Percentiles rank a stretch among this genome's conserved stretches.
phyloP scores from a whole-genome alignment of 2,888 invertebrate genomes.

The Candidula unifasciata region DNA sequence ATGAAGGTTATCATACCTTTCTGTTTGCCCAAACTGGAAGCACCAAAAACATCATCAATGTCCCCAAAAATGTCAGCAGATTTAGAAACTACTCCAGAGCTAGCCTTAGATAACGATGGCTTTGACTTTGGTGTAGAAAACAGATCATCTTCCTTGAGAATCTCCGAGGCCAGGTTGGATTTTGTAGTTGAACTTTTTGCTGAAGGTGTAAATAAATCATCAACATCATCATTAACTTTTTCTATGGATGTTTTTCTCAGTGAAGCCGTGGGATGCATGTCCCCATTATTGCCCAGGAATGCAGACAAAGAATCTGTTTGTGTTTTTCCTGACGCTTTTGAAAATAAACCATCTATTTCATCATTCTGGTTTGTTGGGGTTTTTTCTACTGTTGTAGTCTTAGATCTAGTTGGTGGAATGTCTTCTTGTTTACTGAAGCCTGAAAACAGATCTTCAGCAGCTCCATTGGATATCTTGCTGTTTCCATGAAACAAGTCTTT shows the following conservation, averaged over 20 bases:
- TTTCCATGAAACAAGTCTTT: conserved; percentile 42
- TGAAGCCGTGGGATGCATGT: conserved; percentile 9
- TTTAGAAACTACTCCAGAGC: conserved; percentile 46
- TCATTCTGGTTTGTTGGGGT: conserved; percentile 15
- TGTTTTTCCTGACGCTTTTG: conserved; percentile 45
- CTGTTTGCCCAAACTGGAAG: conserved; percentile 28
- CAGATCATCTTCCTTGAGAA: conserved; percentile 49
- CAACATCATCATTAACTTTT: neutral
- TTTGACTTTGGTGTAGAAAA: conserved; percentile 51
- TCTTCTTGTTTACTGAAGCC: conserved; percentile 49
- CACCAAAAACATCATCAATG: conserved; percentile 63
- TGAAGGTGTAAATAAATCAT: conserved; percentile 49
- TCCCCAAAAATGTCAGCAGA: conserved; percentile 30
- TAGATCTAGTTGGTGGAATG: conserved; percentile 47
- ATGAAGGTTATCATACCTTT: conserved; percentile 24
- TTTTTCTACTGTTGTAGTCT: neutral
- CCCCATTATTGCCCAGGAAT: conserved; percentile 25
- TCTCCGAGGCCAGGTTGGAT: neutral
- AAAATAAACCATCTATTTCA: conserved; percentile 56
- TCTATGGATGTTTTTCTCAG: neutral
- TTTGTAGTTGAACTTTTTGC: conserved; percentile 34
- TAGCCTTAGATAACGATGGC: conserved; percentile 22
- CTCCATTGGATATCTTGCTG: neutral
- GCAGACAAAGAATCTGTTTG: conserved; percentile 42
- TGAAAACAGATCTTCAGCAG: conserved; percentile 48